A percentile compares a stretch with the other conserved stretches of the same genome.
Evolutionary conservation across 2,888 invertebrate genomes (phyloP).

Genomic region (Rhyacophila evoluta): DNA sequence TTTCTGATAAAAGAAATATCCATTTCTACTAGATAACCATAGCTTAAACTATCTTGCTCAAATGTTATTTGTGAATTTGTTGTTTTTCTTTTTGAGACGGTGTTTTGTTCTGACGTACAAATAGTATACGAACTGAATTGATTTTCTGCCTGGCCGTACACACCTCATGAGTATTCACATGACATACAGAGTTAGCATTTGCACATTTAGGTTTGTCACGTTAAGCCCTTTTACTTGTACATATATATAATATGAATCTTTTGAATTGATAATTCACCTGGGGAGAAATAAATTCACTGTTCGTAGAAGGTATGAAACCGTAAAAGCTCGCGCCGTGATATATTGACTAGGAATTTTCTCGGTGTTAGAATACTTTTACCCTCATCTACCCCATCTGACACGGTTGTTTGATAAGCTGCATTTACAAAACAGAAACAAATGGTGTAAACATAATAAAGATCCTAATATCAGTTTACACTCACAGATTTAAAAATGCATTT

Average conservation of each 20-base stretch:
- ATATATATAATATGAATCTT: conserved; percentile 6
- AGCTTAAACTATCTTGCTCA: too few species aligned
- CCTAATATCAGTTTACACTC: too few species aligned
- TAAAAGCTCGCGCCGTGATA: background rate
- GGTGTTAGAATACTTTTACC: background rate
- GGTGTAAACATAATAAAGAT: too few species aligned
- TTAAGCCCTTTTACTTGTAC: background rate
- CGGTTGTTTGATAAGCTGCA: background rate
- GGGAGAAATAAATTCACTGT: background rate
- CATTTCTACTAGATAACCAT: too few species aligned
- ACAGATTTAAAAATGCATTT: too few species aligned
- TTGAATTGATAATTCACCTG: background rate
- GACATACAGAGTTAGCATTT: background rate
- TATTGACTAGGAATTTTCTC: background rate
- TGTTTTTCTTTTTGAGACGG: too few species aligned
- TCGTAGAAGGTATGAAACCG: background rate
- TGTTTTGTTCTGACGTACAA: too few species aligned
- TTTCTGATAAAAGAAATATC: too few species aligned
- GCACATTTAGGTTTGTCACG: background rate
- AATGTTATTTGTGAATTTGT: too few species aligned
- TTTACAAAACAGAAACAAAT: too few species aligned
- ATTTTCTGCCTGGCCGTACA: background rate
- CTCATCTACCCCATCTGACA: background rate
- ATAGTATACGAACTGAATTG: background rate
- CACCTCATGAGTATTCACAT: background rate